Conservation (phyloP, 2,797 vertebrate species). For the Sebastes trivittatus region DNA sequence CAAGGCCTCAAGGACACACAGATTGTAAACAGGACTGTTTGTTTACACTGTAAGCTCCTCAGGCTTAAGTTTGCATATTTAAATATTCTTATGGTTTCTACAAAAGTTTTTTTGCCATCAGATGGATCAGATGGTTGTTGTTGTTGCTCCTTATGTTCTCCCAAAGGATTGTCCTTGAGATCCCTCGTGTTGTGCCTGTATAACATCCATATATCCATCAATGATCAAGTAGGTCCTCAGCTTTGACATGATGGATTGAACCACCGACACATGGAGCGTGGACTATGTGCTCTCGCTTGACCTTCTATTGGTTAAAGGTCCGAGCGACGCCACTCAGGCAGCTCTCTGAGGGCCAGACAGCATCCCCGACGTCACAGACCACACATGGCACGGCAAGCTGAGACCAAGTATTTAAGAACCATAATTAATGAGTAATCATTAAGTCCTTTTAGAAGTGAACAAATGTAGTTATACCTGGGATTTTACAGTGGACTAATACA, state of each 20-base stretch:
- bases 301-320: constrained; percentile 55
- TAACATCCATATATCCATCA: constrained; percentile 50
- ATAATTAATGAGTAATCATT: not conserved
- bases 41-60: not conserved
- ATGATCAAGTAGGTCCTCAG: constrained; percentile 15
- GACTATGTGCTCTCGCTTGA: constrained; percentile 60
- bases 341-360: constrained; percentile 40
- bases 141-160: not conserved
- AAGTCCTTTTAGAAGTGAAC: not conserved
- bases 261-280: constrained; percentile 49
- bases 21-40: constrained; percentile 18
- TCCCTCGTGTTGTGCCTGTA: not conserved
- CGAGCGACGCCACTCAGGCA: constrained; percentile 32
- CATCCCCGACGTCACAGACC: constrained; percentile 2
- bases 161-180: not conserved
- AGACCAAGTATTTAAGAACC: not conserved
- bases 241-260: constrained; percentile 59
- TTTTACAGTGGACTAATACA: not conserved
- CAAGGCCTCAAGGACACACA: not conserved
- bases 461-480: too few species aligned
- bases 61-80: not conserved
- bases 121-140: constrained; percentile 1
- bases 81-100: not conserved
- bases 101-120: not conserved
- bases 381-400: constrained; percentile 4